Conservation (phyloP, 2,888 invertebrate species). For the Autographa gamma region DNA sequence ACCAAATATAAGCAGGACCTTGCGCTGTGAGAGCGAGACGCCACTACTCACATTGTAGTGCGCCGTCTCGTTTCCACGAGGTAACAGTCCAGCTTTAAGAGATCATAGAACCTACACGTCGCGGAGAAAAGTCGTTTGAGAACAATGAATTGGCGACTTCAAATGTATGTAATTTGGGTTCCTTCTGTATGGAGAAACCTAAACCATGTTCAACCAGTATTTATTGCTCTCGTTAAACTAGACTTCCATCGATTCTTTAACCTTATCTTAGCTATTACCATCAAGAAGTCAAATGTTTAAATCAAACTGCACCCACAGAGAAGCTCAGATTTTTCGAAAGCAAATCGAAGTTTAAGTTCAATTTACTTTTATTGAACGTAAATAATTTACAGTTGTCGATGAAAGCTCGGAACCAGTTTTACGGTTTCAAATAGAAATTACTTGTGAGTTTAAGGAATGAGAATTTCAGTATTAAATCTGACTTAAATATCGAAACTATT, state of each 20-base stretch:
- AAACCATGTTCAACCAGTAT: not conserved
- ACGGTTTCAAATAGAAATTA: not conserved
- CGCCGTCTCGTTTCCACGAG: too few species aligned
- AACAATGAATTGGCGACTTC: not conserved
- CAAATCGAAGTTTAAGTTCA: not conserved
- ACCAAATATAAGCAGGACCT: too few species aligned
- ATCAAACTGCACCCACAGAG: slow-evolving; percentile 3
- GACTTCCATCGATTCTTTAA: not conserved
- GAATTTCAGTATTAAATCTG: too few species aligned
- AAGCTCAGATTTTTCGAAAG: not conserved
- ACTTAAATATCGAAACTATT: too few species aligned
- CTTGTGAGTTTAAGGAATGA: not conserved
- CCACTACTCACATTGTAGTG: too few species aligned
- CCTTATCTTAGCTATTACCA: not conserved
- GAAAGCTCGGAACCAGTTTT: not conserved
- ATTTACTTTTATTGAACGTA: slow-evolving; percentile 4
- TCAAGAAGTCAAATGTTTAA: not conserved
- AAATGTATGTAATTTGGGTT: not conserved
- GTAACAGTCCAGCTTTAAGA: too few species aligned
- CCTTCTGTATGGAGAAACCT: not conserved
- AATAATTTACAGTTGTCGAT: slow-evolving; percentile 4
- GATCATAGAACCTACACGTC: too few species aligned
- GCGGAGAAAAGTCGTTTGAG: not conserved
- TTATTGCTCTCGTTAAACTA: not conserved
- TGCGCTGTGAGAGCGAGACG: too few species aligned